phyloP scores from a whole-genome alignment of 2,113 vertebrate species.

The Xiphophorus couchianus region DNA sequence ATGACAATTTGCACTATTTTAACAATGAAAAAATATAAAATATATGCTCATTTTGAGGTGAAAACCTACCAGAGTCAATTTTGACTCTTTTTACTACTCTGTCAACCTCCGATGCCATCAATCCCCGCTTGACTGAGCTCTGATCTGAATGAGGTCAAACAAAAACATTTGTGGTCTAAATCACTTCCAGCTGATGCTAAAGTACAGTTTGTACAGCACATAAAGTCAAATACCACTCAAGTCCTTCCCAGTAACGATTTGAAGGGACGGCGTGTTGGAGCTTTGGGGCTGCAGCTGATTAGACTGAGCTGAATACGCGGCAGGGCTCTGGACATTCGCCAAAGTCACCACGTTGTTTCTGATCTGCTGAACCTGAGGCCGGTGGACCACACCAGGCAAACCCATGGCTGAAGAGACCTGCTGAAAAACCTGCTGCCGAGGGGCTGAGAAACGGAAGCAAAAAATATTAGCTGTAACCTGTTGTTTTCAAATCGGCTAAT shows the following conservation, averaged over 20 bases:
- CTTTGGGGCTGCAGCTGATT: slow-evolving; percentile 46
- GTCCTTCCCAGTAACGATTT: slow-evolving; percentile 34
- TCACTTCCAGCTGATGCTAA: neutral
- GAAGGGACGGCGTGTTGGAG: slow-evolving; percentile 36
- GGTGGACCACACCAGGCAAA: slow-evolving; percentile 62
- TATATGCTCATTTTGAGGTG: too few relatives aligned
- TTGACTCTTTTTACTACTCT: slow-evolving; percentile 78
- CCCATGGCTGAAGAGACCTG: slow-evolving; percentile 51
- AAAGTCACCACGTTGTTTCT: slow-evolving; percentile 73
- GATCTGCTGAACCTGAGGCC: slow-evolving; percentile 74
- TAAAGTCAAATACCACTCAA: slow-evolving; percentile 31
- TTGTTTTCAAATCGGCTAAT: neutral
- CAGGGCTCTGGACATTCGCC: slow-evolving; percentile 70
- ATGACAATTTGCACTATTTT: neutral
- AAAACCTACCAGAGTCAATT: slow-evolving; percentile 67
- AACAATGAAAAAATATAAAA: neutral
- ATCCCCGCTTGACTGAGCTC: slow-evolving; percentile 72
- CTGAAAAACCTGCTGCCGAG: slow-evolving; percentile 61
- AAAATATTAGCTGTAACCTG: neutral
- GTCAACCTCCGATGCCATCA: slow-evolving; percentile 68
- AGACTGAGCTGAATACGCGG: slow-evolving; percentile 53
- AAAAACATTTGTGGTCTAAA: neutral
- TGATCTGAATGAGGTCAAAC: slow-evolving; percentile 60
- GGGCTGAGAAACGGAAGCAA: slow-evolving; percentile 48
- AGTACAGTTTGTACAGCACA: neutral